Percentiles rank a stretch among this genome's conserved stretches.
Conservation (phyloP, 2,888 invertebrate species). For the Baronia brevicornis region DNA sequence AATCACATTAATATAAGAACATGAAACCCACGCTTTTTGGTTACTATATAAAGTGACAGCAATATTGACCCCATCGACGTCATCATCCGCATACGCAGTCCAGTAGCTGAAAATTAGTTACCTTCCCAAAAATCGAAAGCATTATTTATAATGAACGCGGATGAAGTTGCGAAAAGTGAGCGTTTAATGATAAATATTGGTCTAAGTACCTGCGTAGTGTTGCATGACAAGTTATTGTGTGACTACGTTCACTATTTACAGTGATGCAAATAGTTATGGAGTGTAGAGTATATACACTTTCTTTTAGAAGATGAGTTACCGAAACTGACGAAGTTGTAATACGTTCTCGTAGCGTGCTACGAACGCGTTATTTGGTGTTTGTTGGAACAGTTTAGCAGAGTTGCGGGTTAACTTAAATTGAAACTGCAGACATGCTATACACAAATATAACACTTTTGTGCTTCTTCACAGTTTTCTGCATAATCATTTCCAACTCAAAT, state of each 20-base stretch:
- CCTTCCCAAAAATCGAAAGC: too few relatives aligned
- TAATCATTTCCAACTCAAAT: too few relatives aligned
- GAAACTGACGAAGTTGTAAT: conserved; percentile 39
- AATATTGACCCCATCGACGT: too few relatives aligned
- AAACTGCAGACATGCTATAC: conserved; percentile 32
- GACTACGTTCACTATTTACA: too few relatives aligned
- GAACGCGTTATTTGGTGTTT: conserved; percentile 50
- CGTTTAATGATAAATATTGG: too few relatives aligned
- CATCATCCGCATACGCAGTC: too few relatives aligned
- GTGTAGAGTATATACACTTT: conserved; percentile 15
- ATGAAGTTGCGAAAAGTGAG: conserved; percentile 5
- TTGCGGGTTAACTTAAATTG: conserved; percentile 50
- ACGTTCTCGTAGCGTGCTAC: conserved; percentile 39
- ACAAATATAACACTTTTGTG: conserved; percentile 7
- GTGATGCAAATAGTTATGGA: conserved; percentile 2
- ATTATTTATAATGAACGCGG: conserved; percentile 1
- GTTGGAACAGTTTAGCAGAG: conserved; percentile 44
- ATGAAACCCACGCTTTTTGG: too few relatives aligned
- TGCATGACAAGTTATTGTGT: too few relatives aligned
- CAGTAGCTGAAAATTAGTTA: too few relatives aligned
- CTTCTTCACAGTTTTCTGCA: conserved; percentile 5
- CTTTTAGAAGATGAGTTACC: conserved; percentile 27
- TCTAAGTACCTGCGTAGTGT: too few relatives aligned
- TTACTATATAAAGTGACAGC: too few relatives aligned
- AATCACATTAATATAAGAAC: too few relatives aligned